Evolutionary conservation across 1,140 invertebrate species (phyloP), one percentile per base, ranked within the genome.

Genomic region (Atta colombica): DNA sequence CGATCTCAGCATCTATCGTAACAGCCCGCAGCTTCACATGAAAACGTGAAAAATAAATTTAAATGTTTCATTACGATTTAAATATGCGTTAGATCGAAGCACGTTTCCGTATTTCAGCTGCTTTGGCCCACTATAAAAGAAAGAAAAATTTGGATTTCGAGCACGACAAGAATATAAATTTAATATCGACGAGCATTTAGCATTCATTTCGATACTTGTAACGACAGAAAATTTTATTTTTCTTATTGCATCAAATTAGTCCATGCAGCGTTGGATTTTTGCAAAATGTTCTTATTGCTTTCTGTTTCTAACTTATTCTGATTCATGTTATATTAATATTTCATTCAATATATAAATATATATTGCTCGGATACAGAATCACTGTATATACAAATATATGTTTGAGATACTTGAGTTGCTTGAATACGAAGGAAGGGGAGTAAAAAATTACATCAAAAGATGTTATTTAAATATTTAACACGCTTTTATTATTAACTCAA

Each of bases 401-500:
- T 71, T 71, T 28, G 10, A 55, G 39, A 0, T 39, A 39, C 35
- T 39, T 39, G 35, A 39, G 0, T 39, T 39, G 7, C 35, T 39
- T 39, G 35, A 39, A 35, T 3, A 75, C 53, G n/a, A n/a, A 6
- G n/a, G 14, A 65, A 3, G 6, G 14, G 39, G 0, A 39, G 14
- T 16, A 75, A 39, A 75, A 18, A 7, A 60, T 61, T 18, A 14
- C 21, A 49, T 49, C 16, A 53, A 69, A 55, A 55, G 28, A 16
- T 53, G 77, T 39, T 5, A n/a, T 31, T 65, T 10, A 16, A 18
- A n/a, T 55, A 16, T n/a, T 10, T 53, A 35, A 21, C 51, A n/a
- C 28, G n/a, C 2, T 66, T 0, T n/a, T 69, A 55, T 81, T 81
- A 81, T 71, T 25, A 21, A 80, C n/a, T 69, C 65, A n/a, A 39